Conservation (phyloP, 1,140 invertebrate genomes). For the Drosophila subpulchrella region DNA sequence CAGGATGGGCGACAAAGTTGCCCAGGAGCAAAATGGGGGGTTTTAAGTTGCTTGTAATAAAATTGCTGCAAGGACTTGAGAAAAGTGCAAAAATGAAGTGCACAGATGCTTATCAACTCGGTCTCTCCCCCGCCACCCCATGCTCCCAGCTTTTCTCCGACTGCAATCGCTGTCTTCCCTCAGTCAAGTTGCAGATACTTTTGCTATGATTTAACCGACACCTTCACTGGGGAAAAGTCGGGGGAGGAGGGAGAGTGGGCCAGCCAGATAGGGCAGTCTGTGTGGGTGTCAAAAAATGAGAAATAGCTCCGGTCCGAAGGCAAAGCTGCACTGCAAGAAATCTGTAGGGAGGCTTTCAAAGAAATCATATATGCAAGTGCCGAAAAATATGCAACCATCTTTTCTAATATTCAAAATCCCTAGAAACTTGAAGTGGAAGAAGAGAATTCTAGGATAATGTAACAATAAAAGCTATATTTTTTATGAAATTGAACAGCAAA, state of each 20-base stretch:
- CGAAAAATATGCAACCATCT: too few species aligned
- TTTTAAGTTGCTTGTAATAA: slow-evolving; percentile 80
- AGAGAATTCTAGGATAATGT: too few species aligned
- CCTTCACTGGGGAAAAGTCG: slow-evolving; percentile 14
- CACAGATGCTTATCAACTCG: slow-evolving; percentile 75
- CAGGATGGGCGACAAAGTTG: slow-evolving; percentile 64
- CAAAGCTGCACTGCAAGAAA: slow-evolving; percentile 20
- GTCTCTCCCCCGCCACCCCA: too few species aligned
- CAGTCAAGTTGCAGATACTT: slow-evolving; percentile 49
- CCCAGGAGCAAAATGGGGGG: slow-evolving; percentile 25
- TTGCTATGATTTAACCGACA: slow-evolving; percentile 64
- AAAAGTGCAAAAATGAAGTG: slow-evolving; percentile 81
- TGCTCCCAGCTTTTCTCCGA: not conserved
- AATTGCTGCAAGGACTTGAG: slow-evolving; percentile 67
- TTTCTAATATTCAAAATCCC: too few species aligned
- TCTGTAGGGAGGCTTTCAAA: too few species aligned
- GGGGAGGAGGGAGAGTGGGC: not conserved
- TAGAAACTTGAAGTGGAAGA: too few species aligned
- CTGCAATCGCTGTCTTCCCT: slow-evolving; percentile 27
- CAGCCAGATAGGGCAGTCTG: slow-evolving; percentile 1
- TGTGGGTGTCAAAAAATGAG: slow-evolving; percentile 48
- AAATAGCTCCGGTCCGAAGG: slow-evolving; percentile 33
- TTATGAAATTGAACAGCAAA: too few species aligned
- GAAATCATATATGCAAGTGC: not conserved
- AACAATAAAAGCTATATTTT: too few species aligned